Percentiles rank a stretch among this genome's conserved stretches.
phyloP scores from a whole-genome alignment of 2,113 vertebrate species.

The Panthera uncia region DNA sequence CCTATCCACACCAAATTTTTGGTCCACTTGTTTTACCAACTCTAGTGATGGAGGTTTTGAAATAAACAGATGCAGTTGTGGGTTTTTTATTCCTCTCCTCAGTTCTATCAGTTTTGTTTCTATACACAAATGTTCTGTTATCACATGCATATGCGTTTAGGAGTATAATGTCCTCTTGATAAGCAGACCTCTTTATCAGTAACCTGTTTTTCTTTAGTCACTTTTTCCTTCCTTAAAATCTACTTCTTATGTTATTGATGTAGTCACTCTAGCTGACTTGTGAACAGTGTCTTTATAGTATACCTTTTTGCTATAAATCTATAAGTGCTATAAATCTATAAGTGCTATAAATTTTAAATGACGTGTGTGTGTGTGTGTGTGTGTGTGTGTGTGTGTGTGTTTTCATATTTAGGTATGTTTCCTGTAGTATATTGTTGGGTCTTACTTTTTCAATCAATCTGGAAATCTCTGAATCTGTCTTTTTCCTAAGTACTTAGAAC shows the following conservation, averaged over 20 bases:
- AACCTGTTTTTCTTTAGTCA: neutral
- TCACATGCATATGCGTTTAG: neutral
- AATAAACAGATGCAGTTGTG: neutral
- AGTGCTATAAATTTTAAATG: too few relatives aligned
- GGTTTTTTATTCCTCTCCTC: neutral
- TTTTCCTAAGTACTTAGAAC: neutral
- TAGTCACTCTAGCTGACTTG: neutral
- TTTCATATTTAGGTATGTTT: neutral
- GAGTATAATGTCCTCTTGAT: neutral
- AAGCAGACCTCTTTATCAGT: neutral
- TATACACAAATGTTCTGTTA: neutral
- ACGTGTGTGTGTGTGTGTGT: too few relatives aligned
- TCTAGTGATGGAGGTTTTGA: neutral
- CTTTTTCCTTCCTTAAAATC: neutral
- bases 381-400: too few relatives aligned
- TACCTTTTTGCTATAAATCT: neutral
- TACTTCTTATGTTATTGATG: neutral
- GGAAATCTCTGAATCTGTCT: neutral
- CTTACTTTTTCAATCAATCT: neutral
- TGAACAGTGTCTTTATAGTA: neutral
- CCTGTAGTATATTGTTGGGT: neutral
- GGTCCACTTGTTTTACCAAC: neutral
- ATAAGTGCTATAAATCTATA: neutral
- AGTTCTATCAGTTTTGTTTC: neutral
- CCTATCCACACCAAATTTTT: neutral